A percentile compares a stretch with the other conserved stretches of the same genome.
Conservation (phyloP, 1,140 invertebrate species). For the Caenorhabditis tropicalis region DNA sequence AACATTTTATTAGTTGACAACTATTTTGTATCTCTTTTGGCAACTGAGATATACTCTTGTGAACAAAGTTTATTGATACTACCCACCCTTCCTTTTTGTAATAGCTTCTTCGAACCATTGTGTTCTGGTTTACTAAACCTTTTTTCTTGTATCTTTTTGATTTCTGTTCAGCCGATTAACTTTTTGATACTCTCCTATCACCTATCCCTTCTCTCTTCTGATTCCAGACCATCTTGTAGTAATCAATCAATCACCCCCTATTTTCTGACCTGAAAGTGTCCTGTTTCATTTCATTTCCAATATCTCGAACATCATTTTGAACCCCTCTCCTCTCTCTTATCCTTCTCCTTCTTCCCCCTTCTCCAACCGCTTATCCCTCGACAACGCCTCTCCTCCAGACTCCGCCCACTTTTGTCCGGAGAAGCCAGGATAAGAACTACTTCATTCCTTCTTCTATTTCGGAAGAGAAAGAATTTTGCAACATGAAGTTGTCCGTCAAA, state of each 20-base stretch:
- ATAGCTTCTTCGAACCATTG: too few species aligned
- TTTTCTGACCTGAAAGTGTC: not conserved
- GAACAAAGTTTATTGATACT: too few species aligned
- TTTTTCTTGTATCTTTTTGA: too few species aligned
- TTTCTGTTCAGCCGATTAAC: too few species aligned
- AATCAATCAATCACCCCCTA: not conserved
- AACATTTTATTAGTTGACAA: too few species aligned
- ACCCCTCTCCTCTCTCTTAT: not conserved
- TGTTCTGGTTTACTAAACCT: too few species aligned
- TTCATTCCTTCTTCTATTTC: not conserved
- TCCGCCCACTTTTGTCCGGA: constrained; percentile 5
- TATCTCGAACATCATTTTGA: constrained; percentile 8
- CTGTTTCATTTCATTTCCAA: not conserved
- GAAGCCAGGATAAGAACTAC: constrained; percentile 14
- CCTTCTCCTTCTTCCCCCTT: not conserved
- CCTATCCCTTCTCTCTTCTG: not conserved
- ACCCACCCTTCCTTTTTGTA: too few species aligned
- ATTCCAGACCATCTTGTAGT: not conserved
- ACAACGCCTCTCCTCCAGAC: not conserved
- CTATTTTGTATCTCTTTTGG: too few species aligned
- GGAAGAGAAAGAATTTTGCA: not conserved
- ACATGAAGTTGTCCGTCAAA: constrained; percentile 15
- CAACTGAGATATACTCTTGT: too few species aligned
- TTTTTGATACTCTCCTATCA: too few species aligned
- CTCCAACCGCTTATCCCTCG: not conserved